These are phyloP conservation scores for Thunnus maccoyii DNA, from an alignment of 2,113 vertebrate species.

Conservation along the genomic window DNA sequence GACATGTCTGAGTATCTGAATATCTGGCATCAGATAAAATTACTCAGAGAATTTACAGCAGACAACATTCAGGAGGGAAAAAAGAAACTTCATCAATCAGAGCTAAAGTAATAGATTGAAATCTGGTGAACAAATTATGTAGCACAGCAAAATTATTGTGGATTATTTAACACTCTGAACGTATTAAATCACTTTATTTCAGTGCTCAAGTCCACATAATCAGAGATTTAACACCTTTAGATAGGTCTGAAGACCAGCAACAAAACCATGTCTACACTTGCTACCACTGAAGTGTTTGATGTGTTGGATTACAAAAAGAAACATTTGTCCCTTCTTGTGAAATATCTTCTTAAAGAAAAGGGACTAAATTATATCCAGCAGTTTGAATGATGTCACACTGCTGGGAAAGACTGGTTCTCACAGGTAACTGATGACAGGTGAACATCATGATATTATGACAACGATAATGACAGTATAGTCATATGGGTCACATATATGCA, in stretches of 20 bases:
- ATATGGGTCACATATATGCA: too few relatives aligned
- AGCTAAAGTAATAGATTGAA: neutral
- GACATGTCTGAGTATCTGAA: neutral
- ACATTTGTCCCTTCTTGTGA: neutral
- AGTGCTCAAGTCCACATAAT: neutral
- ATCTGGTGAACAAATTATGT: neutral
- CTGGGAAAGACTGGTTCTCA: neutral
- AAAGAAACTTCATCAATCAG: neutral
- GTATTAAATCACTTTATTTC: neutral
- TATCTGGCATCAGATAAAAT: neutral
- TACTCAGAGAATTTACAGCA: neutral
- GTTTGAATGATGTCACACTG: neutral
- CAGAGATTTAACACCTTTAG: slow-evolving; percentile 18
- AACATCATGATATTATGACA: neutral
- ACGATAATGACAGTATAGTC: too few relatives aligned
- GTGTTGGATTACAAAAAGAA: neutral
- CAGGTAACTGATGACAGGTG: neutral
- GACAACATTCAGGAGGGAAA: too few relatives aligned
- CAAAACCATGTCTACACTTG: neutral
- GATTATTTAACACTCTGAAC: neutral
- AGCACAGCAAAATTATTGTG: neutral
- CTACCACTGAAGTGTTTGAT: neutral
- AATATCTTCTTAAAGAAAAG: neutral
- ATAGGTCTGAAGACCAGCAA: neutral
- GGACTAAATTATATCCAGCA: neutral